Evolutionary conservation across 2,888 invertebrate genomes (phyloP), one percentile per base, ranked within the genome.

Genomic region (Cremastinae sp.): DNA sequence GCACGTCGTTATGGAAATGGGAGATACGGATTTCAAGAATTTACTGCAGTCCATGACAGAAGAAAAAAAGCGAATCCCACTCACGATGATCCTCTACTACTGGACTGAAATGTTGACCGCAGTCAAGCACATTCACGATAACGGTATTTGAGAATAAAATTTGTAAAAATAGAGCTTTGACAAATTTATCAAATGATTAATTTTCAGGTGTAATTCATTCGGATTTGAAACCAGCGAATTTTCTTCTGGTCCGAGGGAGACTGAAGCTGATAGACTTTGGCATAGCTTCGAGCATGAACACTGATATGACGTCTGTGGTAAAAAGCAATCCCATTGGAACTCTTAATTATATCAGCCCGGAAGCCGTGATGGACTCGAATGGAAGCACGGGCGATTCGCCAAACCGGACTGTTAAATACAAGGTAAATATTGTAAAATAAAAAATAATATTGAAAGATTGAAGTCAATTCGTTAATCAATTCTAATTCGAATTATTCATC

Each of bases 231-330:
- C 99, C 99, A 0, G 97, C 97, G 0, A 99, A 99, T 90, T 99
- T 99, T 90, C 91, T 99, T 47, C 91, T 97, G 86, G 96, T 96
- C 4, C 93, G 94, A 78, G 96, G 96, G 1, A 93, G 94, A 49
- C 90, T 99, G 68, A 99, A 99, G 91, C 91, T 99, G 72, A 99
- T 99, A 81, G 99, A 99, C 91, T 99, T 99, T 91, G 99, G 98
- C 65, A 98, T 99, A 85, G 96, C 98, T 56, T 96, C 96, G 55
- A 94, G 95, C 62, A 93, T 98, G 80, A 95, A 96, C 82, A 92
- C 93, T 70, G 97, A 98, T 89, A 95, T 95, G 89, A 98, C 98
- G 0, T 96, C 96, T 84, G 95, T 98, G 71, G 92, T 96, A 62
- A 96, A 96, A 88, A 93, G 95, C 83, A 94, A 93, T 81, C 94